Evolutionary conservation across 2,888 invertebrate species (phyloP).

Genomic region (Alentia gelatinosa): DNA sequence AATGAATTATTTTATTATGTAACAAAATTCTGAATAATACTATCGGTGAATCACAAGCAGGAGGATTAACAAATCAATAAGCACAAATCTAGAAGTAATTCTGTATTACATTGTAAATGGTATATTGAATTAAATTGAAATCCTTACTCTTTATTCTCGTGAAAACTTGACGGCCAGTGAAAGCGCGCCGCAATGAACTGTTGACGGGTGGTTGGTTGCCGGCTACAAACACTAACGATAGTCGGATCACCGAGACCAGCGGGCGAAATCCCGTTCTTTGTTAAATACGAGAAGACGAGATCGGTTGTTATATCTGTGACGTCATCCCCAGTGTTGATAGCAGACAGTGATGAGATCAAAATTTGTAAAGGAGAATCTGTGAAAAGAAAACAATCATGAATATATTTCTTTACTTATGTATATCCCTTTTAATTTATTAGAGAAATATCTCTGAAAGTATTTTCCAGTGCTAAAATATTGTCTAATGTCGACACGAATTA

Average conservation of each 20-base stretch:
- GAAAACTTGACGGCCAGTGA: slow-evolving; percentile 79
- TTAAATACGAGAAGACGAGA: background rate
- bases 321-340: background rate
- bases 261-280: background rate
- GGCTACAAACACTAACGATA: slow-evolving; percentile 70
- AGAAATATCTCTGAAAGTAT: too few relatives aligned
- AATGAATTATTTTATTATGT: too few relatives aligned
- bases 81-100: too few relatives aligned
- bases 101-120: too few relatives aligned
- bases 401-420: too few relatives aligned
- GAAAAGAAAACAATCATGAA: background rate
- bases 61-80: too few relatives aligned
- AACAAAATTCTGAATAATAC: too few relatives aligned
- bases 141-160: slow-evolving; percentile 78
- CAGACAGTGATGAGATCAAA: background rate
- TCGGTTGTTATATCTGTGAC: background rate
- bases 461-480: too few relatives aligned
- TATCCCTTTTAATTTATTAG: too few relatives aligned
- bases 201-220: slow-evolving; percentile 71
- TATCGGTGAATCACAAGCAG: too few relatives aligned
- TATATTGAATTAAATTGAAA: too few relatives aligned
- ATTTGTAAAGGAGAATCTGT: background rate
- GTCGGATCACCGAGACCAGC: slow-evolving; percentile 67
- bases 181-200: slow-evolving; percentile 72
- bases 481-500: too few relatives aligned